phyloP scores from a whole-genome alignment of 2,888 invertebrate genomes.

The Ophonus ardosiacus region DNA sequence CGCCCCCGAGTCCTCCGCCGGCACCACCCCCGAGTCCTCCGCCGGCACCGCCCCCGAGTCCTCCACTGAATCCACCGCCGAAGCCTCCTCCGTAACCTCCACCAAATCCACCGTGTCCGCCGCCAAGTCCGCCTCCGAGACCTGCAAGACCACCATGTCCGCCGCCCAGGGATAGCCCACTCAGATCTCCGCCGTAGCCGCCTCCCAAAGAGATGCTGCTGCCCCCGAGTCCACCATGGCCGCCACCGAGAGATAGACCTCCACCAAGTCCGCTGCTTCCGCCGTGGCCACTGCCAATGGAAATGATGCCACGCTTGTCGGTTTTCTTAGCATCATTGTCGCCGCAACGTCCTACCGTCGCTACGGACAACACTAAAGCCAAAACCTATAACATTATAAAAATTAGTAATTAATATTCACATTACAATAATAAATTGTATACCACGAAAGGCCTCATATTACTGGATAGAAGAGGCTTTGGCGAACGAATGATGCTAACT shows the following conservation, averaged over 20 bases:
- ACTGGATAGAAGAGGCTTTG: constrained; percentile 43
- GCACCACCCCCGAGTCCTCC: constrained; percentile 52
- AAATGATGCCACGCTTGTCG: constrained; percentile 55
- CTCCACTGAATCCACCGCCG: constrained; percentile 29
- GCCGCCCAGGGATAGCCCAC: constrained; percentile 40
- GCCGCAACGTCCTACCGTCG: constrained; percentile 65
- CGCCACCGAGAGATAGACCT: constrained; percentile 14
- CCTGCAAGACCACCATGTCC: constrained; percentile 47
- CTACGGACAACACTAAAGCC: constrained; percentile 68
- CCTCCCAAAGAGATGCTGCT: constrained; percentile 35
- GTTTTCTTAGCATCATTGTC: constrained; percentile 62
- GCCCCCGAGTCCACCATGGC: neutral
- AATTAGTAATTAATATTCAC: neutral
- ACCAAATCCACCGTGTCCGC: constrained; percentile 25
- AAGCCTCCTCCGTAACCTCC: constrained; percentile 28
- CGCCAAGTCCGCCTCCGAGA: constrained; percentile 29
- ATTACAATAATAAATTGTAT: constrained; percentile 1
- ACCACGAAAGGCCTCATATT: constrained; percentile 56
- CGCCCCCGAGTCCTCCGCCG: constrained; percentile 56
- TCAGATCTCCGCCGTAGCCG: constrained; percentile 49
- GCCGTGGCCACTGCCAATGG: constrained; percentile 45
- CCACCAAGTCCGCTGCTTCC: constrained; percentile 17
- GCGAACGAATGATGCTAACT: constrained; percentile 56
- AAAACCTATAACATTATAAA: constrained; percentile 69
- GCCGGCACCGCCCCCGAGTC: constrained; percentile 40